A percentile compares a stretch with the other conserved stretches of the same genome.
phyloP scores from a whole-genome alignment of 2,888 invertebrate species.

The Sinodicranocentrus sp. region DNA sequence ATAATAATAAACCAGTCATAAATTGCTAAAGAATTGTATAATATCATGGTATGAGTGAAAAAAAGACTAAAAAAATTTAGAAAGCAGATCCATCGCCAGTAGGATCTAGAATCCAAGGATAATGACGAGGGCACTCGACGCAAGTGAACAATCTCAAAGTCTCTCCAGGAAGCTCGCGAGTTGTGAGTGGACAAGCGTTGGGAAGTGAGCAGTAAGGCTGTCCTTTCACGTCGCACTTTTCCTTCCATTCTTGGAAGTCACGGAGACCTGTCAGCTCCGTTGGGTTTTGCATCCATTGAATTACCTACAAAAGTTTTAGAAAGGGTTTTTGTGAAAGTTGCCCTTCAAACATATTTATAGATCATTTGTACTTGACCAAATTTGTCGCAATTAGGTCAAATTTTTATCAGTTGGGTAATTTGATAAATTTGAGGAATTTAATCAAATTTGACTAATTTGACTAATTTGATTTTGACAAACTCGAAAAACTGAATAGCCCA shows the following conservation, averaged over 20 bases:
- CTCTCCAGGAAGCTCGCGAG: conserved; percentile 94
- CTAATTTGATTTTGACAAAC: neutral
- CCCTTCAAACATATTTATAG: too few relatives aligned
- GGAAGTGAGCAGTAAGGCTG: conserved; percentile 95
- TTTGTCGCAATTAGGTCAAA: too few relatives aligned
- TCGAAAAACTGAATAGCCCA: neutral
- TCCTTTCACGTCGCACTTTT: conserved; percentile 95
- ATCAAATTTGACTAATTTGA: too few relatives aligned
- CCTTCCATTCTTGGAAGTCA: conserved; percentile 97
- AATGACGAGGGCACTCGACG: conserved; percentile 97
- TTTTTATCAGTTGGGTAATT: too few relatives aligned
- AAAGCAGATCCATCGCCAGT: conserved; percentile 88
- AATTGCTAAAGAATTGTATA: too few relatives aligned
- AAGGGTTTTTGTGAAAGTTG: too few relatives aligned
- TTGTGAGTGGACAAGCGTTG: conserved; percentile 93
- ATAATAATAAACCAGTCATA: too few relatives aligned
- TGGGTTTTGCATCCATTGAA: conserved; percentile 98
- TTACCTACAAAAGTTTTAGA: too few relatives aligned
- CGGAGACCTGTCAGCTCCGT: conserved; percentile 91
- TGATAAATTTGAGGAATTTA: too few relatives aligned
- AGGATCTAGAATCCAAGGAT: conserved; percentile 96
- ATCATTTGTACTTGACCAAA: too few relatives aligned
- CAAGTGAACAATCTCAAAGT: conserved; percentile 95
- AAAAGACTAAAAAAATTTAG: conserved; percentile 49
- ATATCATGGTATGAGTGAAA: too few relatives aligned